Percentiles rank a stretch among this genome's conserved stretches.
phyloP scores from a whole-genome alignment of 2,888 invertebrate species.

The Tuberolachnus salignus region DNA sequence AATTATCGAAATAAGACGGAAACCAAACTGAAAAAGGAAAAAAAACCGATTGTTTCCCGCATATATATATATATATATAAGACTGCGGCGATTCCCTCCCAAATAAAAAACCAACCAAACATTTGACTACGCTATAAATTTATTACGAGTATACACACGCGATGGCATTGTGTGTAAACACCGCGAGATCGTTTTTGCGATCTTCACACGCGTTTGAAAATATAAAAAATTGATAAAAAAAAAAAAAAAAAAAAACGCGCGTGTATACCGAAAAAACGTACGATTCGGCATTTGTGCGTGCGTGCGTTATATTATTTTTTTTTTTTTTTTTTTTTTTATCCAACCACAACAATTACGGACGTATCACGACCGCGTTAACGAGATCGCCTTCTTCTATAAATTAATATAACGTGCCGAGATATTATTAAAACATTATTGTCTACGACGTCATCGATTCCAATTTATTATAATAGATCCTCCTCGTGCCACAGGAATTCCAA shows the following conservation, averaged over 20 bases:
- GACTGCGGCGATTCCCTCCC: background rate
- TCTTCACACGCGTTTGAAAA: slow-evolving; percentile 44
- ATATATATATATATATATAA: no score
- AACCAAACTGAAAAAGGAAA: background rate
- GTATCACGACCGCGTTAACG: slow-evolving; percentile 56
- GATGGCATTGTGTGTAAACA: slow-evolving; percentile 49
- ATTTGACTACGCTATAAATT: background rate
- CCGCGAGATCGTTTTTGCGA: slow-evolving; percentile 49
- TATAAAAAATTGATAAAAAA: background rate
- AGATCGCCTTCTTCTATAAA: slow-evolving; percentile 47
- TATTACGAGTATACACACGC: background rate
- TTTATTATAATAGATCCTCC: slow-evolving; percentile 42
- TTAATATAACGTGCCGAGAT: no score
- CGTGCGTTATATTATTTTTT: slow-evolving; percentile 35
- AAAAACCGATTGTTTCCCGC: slow-evolving; percentile 26
- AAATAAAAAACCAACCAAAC: background rate
- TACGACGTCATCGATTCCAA: slow-evolving; percentile 33
- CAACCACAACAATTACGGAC: slow-evolving; percentile 54
- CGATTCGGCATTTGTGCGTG: background rate
- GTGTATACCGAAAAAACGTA: background rate
- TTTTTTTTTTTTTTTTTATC: background rate
- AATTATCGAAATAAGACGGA: no score
- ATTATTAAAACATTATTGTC: no score
- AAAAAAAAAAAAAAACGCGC: slow-evolving; percentile 15
- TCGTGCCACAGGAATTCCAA: no score